Base-by-base conservation (phyloP, 1,140 invertebrate genomes). In the Pinna nobilis region DNA sequence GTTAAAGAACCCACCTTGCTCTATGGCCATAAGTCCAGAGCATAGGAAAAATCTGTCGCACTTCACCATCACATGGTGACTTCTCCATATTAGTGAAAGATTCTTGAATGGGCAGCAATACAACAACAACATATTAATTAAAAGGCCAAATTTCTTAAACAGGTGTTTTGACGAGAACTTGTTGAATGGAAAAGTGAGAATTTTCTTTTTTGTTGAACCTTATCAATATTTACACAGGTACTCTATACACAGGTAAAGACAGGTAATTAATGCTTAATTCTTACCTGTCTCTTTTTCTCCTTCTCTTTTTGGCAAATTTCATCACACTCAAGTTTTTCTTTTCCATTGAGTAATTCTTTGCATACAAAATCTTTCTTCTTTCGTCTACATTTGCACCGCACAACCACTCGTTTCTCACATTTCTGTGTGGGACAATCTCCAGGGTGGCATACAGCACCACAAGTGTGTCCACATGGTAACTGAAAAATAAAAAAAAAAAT, bases 321-420 rank as follows among this genome's bases (percentile, higher is more conserved):
- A 70, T 90, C 86, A 85, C 88, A 90, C 2, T 83, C 78, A 18
- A 89, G 67, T 49, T 82, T 82, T 23, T 60, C 73, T 18, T 74
- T 71, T 7, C 77, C 77, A 39, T 41, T 64, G 30, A 70, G 71
- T 6, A 82, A 75, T n/a, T 85, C 81, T 70, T 76, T 64, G 83
- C 96, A 98, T 0, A 92, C 87, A 64, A 94, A 90, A 66, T 96
- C 94, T 83, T 92, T 94, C 83, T 94, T 96, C 3, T 94, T 90
- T 70, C 94, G 92, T 69, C 93, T 93, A 82, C 96, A 98, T 51
- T 90, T 88, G 81, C 96, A 98, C 50, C 91, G 91, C 0, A 96
- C 83, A 84, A 94, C 94, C 0, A 96, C 92, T 85, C 94, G 96
- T 75, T 95, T 95, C 41, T 91, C 92, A 85, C 96, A 98, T 0